phyloP scores from a whole-genome alignment of 1,140 invertebrate species.

The Drosophila pseudoananassae region DNA sequence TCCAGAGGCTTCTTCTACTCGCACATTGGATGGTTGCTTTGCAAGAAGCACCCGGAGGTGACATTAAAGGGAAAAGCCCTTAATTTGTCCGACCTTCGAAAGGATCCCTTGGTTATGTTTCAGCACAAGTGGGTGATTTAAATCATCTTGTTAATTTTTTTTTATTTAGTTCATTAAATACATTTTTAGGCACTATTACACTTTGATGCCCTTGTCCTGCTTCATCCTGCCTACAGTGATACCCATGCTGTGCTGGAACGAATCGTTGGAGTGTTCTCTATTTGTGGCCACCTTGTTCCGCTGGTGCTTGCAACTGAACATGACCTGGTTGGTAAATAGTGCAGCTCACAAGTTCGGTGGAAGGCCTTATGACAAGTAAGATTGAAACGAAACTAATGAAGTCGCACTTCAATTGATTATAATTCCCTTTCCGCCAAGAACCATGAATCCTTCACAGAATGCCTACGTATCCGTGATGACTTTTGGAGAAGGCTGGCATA shows the following conservation, averaged over 20 bases:
- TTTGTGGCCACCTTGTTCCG: conserved; percentile 93
- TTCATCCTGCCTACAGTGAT: conserved; percentile 94
- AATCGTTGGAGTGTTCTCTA: conserved; percentile 91
- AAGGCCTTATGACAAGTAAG: conserved; percentile 95
- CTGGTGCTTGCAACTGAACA: conserved; percentile 94
- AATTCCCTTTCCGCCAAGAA: neutral
- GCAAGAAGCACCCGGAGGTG: conserved; percentile 95
- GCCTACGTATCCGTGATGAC: conserved; percentile 88
- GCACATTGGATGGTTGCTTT: conserved; percentile 97
- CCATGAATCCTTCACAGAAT: conserved; percentile 90
- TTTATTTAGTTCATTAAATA: neutral
- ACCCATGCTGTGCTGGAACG: conserved; percentile 93
- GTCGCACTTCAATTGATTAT: conserved; percentile 38
- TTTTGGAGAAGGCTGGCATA: conserved; percentile 96
- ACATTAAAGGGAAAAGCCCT: conserved; percentile 93
- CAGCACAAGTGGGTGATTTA: conserved; percentile 91
- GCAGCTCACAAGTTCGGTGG: conserved; percentile 96
- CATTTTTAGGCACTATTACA: conserved; percentile 89
- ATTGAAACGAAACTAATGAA: conserved; percentile 32
- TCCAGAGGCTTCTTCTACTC: conserved; percentile 98
- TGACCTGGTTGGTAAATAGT: conserved; percentile 98
- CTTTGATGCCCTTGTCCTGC: conserved; percentile 92
- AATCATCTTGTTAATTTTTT: neutral
- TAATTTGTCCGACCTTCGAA: conserved; percentile 94
- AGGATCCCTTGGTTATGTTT: conserved; percentile 93